Percentiles rank a stretch among this genome's conserved stretches.
Evolutionary conservation across 2,888 invertebrate genomes (phyloP).

Genomic region (Steinernema hermaphroditum): DNA sequence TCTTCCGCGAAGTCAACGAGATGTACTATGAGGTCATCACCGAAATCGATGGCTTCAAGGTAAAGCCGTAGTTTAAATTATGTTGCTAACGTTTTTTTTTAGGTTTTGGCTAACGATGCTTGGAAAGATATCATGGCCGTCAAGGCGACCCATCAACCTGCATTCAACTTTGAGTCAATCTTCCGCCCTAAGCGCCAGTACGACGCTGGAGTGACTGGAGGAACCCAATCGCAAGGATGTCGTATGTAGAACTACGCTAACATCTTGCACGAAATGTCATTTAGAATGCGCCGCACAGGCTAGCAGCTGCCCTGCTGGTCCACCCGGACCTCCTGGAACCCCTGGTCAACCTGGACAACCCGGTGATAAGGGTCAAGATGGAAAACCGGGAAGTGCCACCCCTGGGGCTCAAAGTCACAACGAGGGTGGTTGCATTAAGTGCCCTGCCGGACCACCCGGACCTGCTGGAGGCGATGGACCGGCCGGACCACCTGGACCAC

Average conservation of each 20-base stretch:
- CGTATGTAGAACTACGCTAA: background rate
- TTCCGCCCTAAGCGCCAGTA: conserved; percentile 17
- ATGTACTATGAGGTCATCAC: conserved; percentile 18
- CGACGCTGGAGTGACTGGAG: conserved; percentile 20
- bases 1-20: conserved; percentile 18
- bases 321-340: too few relatives aligned
- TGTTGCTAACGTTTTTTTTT: background rate
- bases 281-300: conserved; percentile 10
- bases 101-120: conserved; percentile 10
- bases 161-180: conserved; percentile 12
- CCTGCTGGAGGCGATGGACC: conserved; percentile 13
- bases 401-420: background rate
- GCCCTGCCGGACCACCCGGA: background rate
- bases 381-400: background rate
- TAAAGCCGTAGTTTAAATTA: background rate
- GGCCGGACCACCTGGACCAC: too few relatives aligned
- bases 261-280: background rate
- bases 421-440: background rate
- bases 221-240: background rate
- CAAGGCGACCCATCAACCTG: background rate
- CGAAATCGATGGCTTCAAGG: conserved; percentile 13
- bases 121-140: conserved; percentile 20
- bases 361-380: conserved; percentile 8
- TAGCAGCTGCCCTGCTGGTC: conserved; percentile 16
- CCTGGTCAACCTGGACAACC: conserved; percentile 6